Evolutionary conservation across 2,797 vertebrate genomes (phyloP), one percentile per base, ranked within the genome.

Genomic region (Botia kubotai): DNA sequence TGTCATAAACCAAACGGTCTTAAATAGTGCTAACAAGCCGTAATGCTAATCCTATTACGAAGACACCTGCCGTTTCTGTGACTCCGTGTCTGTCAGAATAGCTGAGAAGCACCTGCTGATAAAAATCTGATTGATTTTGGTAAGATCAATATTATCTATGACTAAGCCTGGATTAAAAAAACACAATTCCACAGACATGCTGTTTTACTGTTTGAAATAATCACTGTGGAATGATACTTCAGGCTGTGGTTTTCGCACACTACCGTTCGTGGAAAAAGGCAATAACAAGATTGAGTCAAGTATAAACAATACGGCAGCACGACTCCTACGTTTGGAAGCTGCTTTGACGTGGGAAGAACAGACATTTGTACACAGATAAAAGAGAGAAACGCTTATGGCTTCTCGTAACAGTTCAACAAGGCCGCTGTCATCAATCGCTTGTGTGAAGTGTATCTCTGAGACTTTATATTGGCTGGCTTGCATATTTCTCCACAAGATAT

Each of bases 381-480:
- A 78, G 26, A 63, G 58, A 72, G 65, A 65, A 79, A 65, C 19
- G 19, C 29, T 72, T 72, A 3, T 70, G n/a, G 26, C 33, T n/a
- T 12, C 14, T 43, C 3, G 23, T n/a, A 12, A 71, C n/a, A 36
- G 52, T 68, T 73, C 36, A 63, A 48, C 39, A 33, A 57, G 55
- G 57, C 50, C 36, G 16, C 16, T 58, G 33, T 74, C 75, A 82
- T 52, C 65, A 82, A 69, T n/a, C 43, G 43, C 65, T 46, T 57
- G 23, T 17, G 50, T 57, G 66, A 70, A 70, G 21, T 50, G 19
- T 21, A 6, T 70, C 48, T 70, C 21, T 55, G 29, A 76, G 73
- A 70, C 23, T 70, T 75, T 80, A 53, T 48, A 57, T 75, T 83
- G 76, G 71, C 48, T 26, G 46, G 29, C 36, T 3, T 39, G 6